Conservation (phyloP, 2,888 invertebrate genomes). For the Tachina lurida region DNA sequence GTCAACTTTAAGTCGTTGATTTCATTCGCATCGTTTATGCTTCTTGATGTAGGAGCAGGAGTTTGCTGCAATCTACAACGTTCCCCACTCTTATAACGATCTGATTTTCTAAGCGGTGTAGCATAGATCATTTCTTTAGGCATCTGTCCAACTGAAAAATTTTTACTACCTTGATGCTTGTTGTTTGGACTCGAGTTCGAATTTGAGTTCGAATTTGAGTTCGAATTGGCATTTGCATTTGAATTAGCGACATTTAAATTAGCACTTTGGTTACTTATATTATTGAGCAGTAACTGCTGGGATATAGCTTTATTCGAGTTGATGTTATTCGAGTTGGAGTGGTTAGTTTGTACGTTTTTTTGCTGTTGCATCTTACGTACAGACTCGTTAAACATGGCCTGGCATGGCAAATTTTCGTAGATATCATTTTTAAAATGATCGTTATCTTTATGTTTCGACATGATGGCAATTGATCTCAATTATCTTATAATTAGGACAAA, state of each 20-base stretch:
- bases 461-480: conserved; percentile 66
- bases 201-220: conserved; percentile 63
- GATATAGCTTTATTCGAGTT: conserved; percentile 75
- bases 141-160: conserved; percentile 73
- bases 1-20: conserved; percentile 77
- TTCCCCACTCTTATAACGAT: conserved; percentile 82
- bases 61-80: conserved; percentile 75
- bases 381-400: conserved; percentile 83
- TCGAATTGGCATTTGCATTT: conserved; percentile 58
- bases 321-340: conserved; percentile 65
- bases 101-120: conserved; percentile 82
- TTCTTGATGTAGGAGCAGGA: conserved; percentile 49
- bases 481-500: conserved; percentile 51
- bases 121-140: conserved; percentile 83
- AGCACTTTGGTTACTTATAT: conserved; percentile 78
- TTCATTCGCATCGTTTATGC: conserved; percentile 59
- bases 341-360: conserved; percentile 74
- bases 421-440: conserved; percentile 83
- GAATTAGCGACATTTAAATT: conserved; percentile 72
- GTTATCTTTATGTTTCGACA: conserved; percentile 83
- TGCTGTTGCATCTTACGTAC: conserved; percentile 82
- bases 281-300: conserved; percentile 76
- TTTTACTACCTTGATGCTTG: conserved; percentile 63
- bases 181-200: conserved; percentile 70
- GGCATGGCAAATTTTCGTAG: conserved; percentile 82